These are phyloP conservation scores for Hipparchia semele DNA, from an alignment of 2,888 invertebrate genomes.

Conservation along the genomic window DNA sequence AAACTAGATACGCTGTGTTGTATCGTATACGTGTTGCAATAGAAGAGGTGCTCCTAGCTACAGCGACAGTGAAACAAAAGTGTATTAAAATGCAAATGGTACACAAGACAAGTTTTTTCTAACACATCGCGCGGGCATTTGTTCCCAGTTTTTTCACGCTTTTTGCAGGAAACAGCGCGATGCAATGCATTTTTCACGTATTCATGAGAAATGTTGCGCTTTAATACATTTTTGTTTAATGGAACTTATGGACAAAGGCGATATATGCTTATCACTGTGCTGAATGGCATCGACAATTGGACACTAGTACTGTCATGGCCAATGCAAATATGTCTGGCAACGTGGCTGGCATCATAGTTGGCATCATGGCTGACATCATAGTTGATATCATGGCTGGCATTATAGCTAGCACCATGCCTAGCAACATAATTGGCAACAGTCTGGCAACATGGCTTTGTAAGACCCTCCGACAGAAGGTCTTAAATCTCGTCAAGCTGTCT, in stretches of 20 bases:
- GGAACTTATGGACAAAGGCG: not conserved
- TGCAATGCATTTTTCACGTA: constrained; percentile 24
- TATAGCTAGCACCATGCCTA: too few relatives aligned
- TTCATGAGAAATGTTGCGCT: constrained; percentile 22
- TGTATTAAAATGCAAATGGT: constrained; percentile 37
- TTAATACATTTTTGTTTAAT: constrained; percentile 17
- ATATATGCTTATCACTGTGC: not conserved
- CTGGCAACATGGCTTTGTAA: too few relatives aligned
- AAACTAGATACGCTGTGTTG: not conserved
- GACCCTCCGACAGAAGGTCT: too few relatives aligned
- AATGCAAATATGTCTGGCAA: too few relatives aligned
- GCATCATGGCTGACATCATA: too few relatives aligned
- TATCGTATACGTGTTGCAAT: not conserved
- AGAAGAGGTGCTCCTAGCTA: not conserved
- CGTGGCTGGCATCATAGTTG: too few relatives aligned
- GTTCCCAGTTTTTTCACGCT: constrained; percentile 17
- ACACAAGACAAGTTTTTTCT: constrained; percentile 25
- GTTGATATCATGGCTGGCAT: too few relatives aligned
- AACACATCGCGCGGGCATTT: constrained; percentile 29
- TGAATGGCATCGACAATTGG: too few relatives aligned
- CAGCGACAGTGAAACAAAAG: constrained; percentile 15
- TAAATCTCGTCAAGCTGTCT: too few relatives aligned
- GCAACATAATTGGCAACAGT: too few relatives aligned
- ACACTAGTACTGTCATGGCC: too few relatives aligned
- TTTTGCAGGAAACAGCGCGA: constrained; percentile 20